Evolutionary conservation across 2,113 vertebrate genomes (phyloP).

Genomic region (Oncorhynchus masou): DNA sequence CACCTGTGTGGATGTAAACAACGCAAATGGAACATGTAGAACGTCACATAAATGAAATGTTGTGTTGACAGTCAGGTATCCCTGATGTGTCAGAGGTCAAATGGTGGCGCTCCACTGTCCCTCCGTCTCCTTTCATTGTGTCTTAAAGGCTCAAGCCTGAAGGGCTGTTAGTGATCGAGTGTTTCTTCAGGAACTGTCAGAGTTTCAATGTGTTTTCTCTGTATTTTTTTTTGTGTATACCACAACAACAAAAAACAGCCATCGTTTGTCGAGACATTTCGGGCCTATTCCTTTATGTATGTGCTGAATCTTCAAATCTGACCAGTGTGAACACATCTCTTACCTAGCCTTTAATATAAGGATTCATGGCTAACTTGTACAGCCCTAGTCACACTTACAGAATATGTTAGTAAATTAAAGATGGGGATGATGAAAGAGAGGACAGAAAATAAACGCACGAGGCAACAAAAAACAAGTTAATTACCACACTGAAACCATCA

Average conservation of each 20-base stretch:
- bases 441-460: not conserved
- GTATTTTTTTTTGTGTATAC: not conserved
- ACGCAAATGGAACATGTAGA: too few species aligned
- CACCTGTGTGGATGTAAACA: too few species aligned
- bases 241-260: not conserved
- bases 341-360: not conserved
- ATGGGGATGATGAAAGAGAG: not conserved
- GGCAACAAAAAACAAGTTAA: not conserved
- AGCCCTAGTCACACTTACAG: too few species aligned
- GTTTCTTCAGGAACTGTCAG: not conserved
- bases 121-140: not conserved
- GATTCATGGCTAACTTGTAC: not conserved
- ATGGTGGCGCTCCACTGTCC: not conserved
- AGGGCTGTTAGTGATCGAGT: not conserved
- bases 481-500: not conserved
- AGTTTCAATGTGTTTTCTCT: not conserved
- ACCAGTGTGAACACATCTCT: not conserved
- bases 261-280: not conserved
- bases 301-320: not conserved
- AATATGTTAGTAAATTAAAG: not conserved
- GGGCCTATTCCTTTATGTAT: not conserved
- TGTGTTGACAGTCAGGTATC: too few species aligned
- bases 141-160: not conserved
- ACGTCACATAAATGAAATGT: too few species aligned
- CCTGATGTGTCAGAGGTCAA: not conserved